Conservation (phyloP, 2,888 invertebrate genomes). For the Anthophora plumipes region DNA sequence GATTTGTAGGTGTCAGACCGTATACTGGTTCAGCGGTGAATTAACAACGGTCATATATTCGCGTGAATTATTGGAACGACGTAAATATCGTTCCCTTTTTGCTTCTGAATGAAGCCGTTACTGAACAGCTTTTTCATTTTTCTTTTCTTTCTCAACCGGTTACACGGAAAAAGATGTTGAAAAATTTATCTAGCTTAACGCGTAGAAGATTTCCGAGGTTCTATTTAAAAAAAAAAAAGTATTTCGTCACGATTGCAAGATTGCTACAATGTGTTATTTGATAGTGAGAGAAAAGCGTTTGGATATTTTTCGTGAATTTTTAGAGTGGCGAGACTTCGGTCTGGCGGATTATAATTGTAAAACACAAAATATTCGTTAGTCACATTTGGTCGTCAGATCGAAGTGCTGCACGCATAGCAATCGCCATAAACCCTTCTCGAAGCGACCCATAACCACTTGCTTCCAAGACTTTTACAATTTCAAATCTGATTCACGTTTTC, state of each 20-base stretch:
- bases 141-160: too few relatives aligned
- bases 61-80: slow-evolving; percentile 47
- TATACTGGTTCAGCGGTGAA: slow-evolving; percentile 51
- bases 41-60: slow-evolving; percentile 34
- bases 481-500: too few relatives aligned
- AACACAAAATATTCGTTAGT: too few relatives aligned
- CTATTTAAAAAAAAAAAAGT: not conserved
- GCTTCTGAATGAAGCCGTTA: not conserved
- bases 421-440: too few relatives aligned
- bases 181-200: not conserved
- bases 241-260: not conserved
- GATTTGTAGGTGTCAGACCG: slow-evolving; percentile 54
- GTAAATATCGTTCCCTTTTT: slow-evolving; percentile 31
- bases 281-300: not conserved
- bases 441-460: too few relatives aligned
- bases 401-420: too few relatives aligned
- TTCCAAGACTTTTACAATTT: too few relatives aligned
- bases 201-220: not conserved
- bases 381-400: too few relatives aligned
- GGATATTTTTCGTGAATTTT: not conserved
- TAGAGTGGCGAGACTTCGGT: not conserved
- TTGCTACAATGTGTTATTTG: not conserved
- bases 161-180: not conserved
- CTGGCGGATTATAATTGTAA: too few relatives aligned
- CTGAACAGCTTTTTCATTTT: not conserved